phyloP scores from a whole-genome alignment of 2,888 invertebrate species.

The Meiosimyza platycephala region DNA sequence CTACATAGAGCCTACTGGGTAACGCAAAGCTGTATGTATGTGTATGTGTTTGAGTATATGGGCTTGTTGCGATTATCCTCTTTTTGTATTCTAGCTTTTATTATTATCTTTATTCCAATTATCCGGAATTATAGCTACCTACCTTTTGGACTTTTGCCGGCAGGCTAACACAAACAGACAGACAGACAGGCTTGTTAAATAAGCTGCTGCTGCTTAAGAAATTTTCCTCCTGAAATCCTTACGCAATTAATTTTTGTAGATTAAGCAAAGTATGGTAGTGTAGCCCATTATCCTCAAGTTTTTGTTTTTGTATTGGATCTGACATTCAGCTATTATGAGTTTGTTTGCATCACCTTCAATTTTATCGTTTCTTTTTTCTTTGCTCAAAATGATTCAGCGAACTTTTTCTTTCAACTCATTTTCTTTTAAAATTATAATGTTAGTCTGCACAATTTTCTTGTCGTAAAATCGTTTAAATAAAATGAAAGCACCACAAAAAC shows the following conservation, averaged over 20 bases:
- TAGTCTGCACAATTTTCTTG: neutral
- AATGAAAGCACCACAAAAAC: neutral
- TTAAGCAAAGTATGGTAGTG: neutral
- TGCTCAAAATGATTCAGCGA: too few relatives aligned
- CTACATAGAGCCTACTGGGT: too few relatives aligned
- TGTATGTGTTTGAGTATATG: conserved; percentile 18
- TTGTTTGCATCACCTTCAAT: too few relatives aligned
- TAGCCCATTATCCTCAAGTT: neutral
- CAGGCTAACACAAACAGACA: neutral
- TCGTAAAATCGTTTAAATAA: conserved; percentile 12
- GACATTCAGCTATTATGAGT: too few relatives aligned
- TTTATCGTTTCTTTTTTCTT: too few relatives aligned
- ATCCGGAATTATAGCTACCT: conserved; percentile 63
- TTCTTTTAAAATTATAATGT: neutral
- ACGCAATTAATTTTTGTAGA: conserved; percentile 11
- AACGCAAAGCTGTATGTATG: conserved; percentile 23
- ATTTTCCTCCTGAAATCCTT: neutral
- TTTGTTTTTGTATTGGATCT: too few relatives aligned
- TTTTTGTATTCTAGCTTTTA: conserved; percentile 30
- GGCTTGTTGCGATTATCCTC: conserved; percentile 27
- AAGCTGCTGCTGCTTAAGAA: conserved; percentile 4
- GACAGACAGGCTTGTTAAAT: neutral
- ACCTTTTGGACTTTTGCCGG: neutral
- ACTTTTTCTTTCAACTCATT: too few relatives aligned
- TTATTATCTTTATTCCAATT: conserved; percentile 64